Conservation (phyloP, 2,113 vertebrate species). For the Caloenas nicobarica region DNA sequence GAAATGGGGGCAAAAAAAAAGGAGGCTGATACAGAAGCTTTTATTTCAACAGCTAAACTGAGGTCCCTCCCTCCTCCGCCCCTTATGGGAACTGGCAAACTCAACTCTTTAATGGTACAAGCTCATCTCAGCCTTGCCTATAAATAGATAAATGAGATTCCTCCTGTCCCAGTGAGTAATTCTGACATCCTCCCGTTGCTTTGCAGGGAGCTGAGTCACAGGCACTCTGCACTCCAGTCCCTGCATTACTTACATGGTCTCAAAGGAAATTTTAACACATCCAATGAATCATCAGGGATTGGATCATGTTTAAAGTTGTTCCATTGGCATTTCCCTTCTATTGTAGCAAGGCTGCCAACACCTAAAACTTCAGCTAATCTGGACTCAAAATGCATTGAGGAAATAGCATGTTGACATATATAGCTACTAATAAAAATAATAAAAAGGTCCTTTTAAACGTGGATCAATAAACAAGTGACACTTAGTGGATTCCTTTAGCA, state of each 20-base stretch:
- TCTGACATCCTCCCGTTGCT: constrained; percentile 76
- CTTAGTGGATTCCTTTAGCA: background rate
- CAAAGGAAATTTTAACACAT: constrained; percentile 79
- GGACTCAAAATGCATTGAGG: constrained; percentile 36
- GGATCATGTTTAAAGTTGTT: constrained; percentile 73
- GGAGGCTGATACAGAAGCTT: background rate
- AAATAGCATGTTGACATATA: constrained; percentile 56
- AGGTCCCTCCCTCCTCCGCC: background rate
- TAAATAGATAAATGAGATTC: constrained; percentile 93
- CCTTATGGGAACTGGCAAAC: constrained; percentile 56
- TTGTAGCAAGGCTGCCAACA: constrained; percentile 64
- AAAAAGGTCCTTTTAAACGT: background rate
- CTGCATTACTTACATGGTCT: constrained; percentile 63
- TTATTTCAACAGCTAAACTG: background rate
- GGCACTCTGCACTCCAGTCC: constrained; percentile 66
- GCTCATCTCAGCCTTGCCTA: constrained; percentile 70
- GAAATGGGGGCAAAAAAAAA: background rate
- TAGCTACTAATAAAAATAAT: constrained; percentile 36
- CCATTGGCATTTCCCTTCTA: constrained; percentile 74
- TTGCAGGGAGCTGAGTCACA: constrained; percentile 77
- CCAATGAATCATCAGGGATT: constrained; percentile 81
- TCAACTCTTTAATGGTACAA: constrained; percentile 55
- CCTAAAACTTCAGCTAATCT: constrained; percentile 41
- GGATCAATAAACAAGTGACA: background rate
- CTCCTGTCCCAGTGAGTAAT: constrained; percentile 90